These are phyloP conservation scores for Aphelocoma coerulescens DNA, from an alignment of 2,113 vertebrate genomes.

Conservation along the genomic window DNA sequence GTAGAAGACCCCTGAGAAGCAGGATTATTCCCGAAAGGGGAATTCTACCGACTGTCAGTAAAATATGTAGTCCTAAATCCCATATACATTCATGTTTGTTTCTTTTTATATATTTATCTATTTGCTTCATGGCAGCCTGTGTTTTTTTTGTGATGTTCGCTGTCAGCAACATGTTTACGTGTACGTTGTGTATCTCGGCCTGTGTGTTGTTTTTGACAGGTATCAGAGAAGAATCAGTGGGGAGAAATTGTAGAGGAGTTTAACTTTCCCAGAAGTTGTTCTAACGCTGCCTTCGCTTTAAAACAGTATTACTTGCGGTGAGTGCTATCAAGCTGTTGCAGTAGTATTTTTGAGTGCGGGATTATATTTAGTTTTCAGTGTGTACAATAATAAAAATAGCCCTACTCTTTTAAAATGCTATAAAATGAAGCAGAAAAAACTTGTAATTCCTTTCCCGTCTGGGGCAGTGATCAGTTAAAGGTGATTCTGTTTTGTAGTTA, in stretches of 20 bases:
- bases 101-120: constrained; percentile 26
- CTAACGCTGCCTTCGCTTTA: constrained; percentile 98
- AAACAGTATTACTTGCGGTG: constrained; percentile 99
- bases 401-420: not conserved
- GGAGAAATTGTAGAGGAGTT: constrained; percentile 96
- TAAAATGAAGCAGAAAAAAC: not conserved
- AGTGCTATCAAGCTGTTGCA: constrained; percentile 76
- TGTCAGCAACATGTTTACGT: constrained; percentile 46
- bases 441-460: not conserved
- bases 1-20: not conserved
- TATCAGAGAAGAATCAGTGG: constrained; percentile 99
- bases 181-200: constrained; percentile 64
- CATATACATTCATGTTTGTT: not conserved
- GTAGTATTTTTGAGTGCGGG: constrained; percentile 49
- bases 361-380: constrained; percentile 13
- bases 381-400: constrained; percentile 23
- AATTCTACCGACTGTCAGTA: not conserved
- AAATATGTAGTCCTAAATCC: constrained; percentile 16
- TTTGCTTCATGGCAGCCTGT: constrained; percentile 57
- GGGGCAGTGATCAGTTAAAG: constrained; percentile 1
- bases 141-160: constrained; percentile 35
- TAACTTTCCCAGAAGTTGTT: constrained; percentile 97
- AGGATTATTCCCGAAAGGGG: not conserved
- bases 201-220: constrained; percentile 81
- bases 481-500: not conserved